phyloP scores from a whole-genome alignment of 1,140 invertebrate genomes.

The Drosophila kikkawai region DNA sequence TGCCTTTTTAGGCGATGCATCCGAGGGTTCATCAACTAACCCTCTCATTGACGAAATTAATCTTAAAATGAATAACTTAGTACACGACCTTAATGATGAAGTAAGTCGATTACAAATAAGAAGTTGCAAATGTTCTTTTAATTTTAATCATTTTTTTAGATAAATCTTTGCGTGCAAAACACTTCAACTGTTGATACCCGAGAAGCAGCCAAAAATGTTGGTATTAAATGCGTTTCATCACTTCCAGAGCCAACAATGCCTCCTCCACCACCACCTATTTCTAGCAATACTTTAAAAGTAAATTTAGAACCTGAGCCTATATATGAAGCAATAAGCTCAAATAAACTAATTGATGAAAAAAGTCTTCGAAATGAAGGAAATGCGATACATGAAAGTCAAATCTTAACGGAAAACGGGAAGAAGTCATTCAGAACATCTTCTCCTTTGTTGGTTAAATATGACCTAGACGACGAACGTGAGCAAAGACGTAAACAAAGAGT shows the following conservation, averaged over 20 bases:
- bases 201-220: slow-evolving; percentile 32
- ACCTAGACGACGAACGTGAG: slow-evolving; percentile 86
- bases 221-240: slow-evolving; percentile 86
- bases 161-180: slow-evolving; percentile 48
- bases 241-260: slow-evolving; percentile 91
- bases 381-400: not conserved
- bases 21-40: slow-evolving; percentile 86
- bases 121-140: not conserved
- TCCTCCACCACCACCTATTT: slow-evolving; percentile 87
- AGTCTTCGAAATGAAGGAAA: slow-evolving; percentile 3
- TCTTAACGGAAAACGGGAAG: slow-evolving; percentile 16
- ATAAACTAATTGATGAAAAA: slow-evolving; percentile 4
- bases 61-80: slow-evolving; percentile 92
- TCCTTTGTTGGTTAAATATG: slow-evolving; percentile 10
- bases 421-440: not conserved
- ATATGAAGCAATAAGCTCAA: slow-evolving; percentile 90
- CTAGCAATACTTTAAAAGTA: slow-evolving; percentile 72
- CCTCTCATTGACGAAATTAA: slow-evolving; percentile 93
- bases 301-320: slow-evolving; percentile 88
- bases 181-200: not conserved
- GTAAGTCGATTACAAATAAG: slow-evolving; percentile 40
- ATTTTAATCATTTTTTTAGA: slow-evolving; percentile 30
- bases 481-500: slow-evolving; percentile 93
- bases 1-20: slow-evolving; percentile 94
- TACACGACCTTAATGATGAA: slow-evolving; percentile 91